These are phyloP conservation scores for Cynopterus brachyotis DNA, from an alignment of 2,113 vertebrate species.

Conservation along the genomic window DNA sequence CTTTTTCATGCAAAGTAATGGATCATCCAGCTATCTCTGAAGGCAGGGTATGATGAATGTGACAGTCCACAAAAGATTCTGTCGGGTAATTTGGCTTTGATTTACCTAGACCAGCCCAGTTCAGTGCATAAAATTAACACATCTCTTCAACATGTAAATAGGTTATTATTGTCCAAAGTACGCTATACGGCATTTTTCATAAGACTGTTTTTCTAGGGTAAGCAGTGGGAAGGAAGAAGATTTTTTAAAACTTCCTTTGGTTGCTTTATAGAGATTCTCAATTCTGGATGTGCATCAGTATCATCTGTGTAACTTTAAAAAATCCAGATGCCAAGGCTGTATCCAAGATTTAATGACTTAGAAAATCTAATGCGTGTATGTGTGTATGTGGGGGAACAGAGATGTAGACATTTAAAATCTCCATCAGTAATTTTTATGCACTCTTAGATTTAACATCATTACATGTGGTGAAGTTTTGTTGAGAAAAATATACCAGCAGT, in stretches of 20 bases:
- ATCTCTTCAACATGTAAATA: conserved; percentile 26
- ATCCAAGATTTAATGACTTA: not conserved
- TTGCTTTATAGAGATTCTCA: not conserved
- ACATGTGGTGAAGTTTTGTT: not conserved
- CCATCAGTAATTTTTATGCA: not conserved
- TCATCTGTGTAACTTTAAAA: not conserved
- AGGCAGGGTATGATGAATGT: not conserved
- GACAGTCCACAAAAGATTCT: not conserved
- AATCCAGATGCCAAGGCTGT: not conserved
- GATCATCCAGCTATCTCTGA: not conserved
- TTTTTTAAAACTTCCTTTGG: not conserved
- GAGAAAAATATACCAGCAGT: not conserved
- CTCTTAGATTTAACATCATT: not conserved
- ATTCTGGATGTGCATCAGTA: not conserved
- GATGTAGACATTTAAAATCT: not conserved
- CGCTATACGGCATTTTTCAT: not conserved
- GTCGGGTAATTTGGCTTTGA: conserved; percentile 47
- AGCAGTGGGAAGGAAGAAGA: not conserved
- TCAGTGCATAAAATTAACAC: not conserved
- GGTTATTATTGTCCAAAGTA: not conserved
- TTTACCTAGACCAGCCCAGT: not conserved
- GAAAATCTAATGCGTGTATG: not conserved
- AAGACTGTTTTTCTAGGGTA: not conserved
- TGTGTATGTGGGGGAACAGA: not conserved
- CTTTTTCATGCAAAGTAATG: conserved; percentile 13